Evolutionary conservation across 2,113 vertebrate genomes (phyloP).

Genomic region (Terrapene triunguis): DNA sequence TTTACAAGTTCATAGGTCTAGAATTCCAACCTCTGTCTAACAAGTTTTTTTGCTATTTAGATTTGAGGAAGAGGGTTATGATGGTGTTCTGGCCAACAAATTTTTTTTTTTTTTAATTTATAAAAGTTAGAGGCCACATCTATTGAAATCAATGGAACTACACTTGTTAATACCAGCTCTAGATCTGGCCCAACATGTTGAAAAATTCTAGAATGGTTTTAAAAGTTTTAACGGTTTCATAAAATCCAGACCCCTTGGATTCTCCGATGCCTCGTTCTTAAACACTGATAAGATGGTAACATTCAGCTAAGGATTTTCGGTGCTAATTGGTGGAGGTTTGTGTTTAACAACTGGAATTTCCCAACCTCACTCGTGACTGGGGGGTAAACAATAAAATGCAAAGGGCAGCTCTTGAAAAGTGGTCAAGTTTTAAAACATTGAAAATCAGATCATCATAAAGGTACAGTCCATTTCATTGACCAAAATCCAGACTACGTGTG

Average conservation of each 20-base stretch:
- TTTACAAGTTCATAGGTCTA: not conserved
- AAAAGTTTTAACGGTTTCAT: not conserved
- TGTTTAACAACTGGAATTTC: not conserved
- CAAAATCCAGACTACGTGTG: accelerated
- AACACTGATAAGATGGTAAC: not conserved
- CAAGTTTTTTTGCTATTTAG: accelerated
- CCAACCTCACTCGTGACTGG: accelerated
- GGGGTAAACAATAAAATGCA: not conserved
- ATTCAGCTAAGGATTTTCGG: not conserved
- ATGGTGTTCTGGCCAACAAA: not conserved
- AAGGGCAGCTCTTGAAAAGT: not conserved
- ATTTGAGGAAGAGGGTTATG: not conserved
- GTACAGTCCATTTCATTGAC: accelerated
- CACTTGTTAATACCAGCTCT: accelerated
- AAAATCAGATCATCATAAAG: not conserved
- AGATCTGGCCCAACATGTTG: not conserved
- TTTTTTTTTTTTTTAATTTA: not conserved
- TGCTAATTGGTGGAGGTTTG: not conserved
- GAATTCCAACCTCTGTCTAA: accelerated
- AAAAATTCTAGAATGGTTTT: not conserved
- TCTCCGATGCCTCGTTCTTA: not conserved
- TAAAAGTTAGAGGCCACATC: not conserved
- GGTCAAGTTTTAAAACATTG: not conserved
- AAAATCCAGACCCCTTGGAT: accelerated
- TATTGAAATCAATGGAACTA: accelerated